Evolutionary conservation across 2,888 invertebrate species (phyloP).

Genomic region (Disparrhopalites patrizii): DNA sequence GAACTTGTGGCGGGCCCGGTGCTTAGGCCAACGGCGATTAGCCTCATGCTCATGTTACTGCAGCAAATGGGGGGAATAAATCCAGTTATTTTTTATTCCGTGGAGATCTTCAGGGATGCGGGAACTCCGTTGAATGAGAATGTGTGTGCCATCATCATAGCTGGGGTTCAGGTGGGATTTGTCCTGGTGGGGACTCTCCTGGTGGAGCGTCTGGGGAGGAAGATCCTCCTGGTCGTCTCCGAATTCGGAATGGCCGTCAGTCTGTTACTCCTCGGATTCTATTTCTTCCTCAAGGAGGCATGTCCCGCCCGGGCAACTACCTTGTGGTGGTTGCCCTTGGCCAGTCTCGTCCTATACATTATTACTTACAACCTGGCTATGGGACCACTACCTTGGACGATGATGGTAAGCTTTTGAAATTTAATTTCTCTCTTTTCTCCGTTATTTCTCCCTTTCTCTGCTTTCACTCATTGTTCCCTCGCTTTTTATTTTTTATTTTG

Average conservation of each 20-base stretch:
- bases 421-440: neutral
- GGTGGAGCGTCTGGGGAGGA: conserved; percentile 75
- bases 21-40: conserved; percentile 68
- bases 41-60: conserved; percentile 75
- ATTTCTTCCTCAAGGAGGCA: conserved; percentile 59
- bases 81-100: conserved; percentile 74
- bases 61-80: conserved; percentile 74
- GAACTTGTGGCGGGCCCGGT: conserved; percentile 49
- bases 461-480: too few species aligned
- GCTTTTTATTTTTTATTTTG: too few species aligned
- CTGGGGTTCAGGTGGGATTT: conserved; percentile 58
- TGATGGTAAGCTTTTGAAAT: conserved; percentile 1
- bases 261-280: conserved; percentile 65
- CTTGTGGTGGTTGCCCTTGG: conserved; percentile 68
- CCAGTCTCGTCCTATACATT: conserved; percentile 59
- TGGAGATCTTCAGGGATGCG: conserved; percentile 69
- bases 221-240: conserved; percentile 71
- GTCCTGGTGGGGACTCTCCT: conserved; percentile 58
- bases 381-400: neutral
- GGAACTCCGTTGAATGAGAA: conserved; percentile 58
- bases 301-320: conserved; percentile 32
- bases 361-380: neutral
- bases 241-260: conserved; percentile 68
- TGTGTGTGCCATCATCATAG: conserved; percentile 58
- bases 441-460: neutral